Percentiles rank a stretch among this genome's conserved stretches.
Conservation (phyloP, 2,113 vertebrate genomes). For the Toxostoma redivivum region DNA sequence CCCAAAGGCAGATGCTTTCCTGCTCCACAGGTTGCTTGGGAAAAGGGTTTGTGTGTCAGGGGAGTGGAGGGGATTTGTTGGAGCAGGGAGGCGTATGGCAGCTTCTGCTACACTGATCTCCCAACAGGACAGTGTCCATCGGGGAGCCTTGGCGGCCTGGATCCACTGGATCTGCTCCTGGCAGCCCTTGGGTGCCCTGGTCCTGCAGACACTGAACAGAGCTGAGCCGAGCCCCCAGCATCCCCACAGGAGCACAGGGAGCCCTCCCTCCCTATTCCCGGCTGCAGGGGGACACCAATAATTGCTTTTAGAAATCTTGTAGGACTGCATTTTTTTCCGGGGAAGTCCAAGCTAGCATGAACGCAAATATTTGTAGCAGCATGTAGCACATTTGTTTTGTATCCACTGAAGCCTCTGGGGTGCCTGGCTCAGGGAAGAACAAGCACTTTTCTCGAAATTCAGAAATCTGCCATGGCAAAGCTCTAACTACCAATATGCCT, state of each 20-base stretch:
- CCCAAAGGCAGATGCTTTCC: neutral
- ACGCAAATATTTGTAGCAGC: neutral
- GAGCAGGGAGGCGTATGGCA: neutral
- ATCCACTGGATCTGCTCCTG: neutral
- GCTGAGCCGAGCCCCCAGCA: fast-evolving
- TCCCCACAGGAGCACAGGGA: no score
- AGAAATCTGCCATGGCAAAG: neutral
- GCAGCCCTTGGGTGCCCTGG: neutral
- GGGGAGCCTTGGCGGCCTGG: fast-evolving
- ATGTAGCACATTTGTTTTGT: neutral
- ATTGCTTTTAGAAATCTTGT: neutral
- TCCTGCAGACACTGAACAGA: fast-evolving
- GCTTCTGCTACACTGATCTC: neutral
- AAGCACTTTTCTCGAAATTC: neutral
- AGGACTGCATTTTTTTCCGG: neutral
- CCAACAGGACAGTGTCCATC: neutral
- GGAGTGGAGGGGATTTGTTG: neutral
- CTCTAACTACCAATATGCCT: neutral
- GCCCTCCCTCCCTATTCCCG: fast-evolving
- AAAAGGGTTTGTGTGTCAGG: neutral
- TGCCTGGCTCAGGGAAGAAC: neutral
- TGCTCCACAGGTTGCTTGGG: neutral
- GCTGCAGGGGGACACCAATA: fast-evolving
- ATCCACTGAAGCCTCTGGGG: neutral
- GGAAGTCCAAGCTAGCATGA: neutral